Evolutionary conservation across 1,140 invertebrate genomes (phyloP), one percentile per base, ranked within the genome.

Genomic region (Acyrthosiphon pisum): DNA sequence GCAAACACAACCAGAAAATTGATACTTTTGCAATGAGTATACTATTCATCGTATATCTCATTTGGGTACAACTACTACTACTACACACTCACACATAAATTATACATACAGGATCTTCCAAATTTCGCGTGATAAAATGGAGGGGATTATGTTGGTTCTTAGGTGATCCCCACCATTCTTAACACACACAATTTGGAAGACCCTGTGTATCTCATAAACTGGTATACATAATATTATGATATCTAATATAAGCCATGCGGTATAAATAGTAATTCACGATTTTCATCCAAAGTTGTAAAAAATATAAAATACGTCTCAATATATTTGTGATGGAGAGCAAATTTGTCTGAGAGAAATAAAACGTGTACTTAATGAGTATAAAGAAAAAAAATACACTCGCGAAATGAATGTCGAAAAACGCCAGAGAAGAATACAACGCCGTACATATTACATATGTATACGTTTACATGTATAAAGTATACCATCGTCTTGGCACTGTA

Each of bases 381-480:
- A 1, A 0, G 14, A 76, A 30, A n/a, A 76, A 76, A 76, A 76
- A 76, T 76, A n/a, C 22, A 35, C 8, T 86, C 26, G 9, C 41
- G 8, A 26, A 86, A 46, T 44, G 3, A 86, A 86, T 86, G 11
- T 86, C 23, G 83, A 44, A 44, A 84, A 86, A 86, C 23, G 37
- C 9, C 23, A 86, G 26, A 44, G 83, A 86, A 86, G 30, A 76
- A 68, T 68, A 68, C 60, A 68, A 76, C 30, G 60, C 30, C n/a
- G 14, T 76, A n/a, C 60, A 76, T 76, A 76, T 76, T 35, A 35
- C n/a, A 76, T 35, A 76, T 76, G n/a, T 76, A n/a, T 76, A 76
- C n/a, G 60, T n/a, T 76, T 76, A 76, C 30, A n/a, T n/a, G n/a
- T 76, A 76, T 76, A 76, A 86, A 46, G 44, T 86, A 86, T 46